Evolutionary conservation across 30 jellyfish, hydroid and myxozoan genomes (phyloP), one percentile per base, ranked within the genome.

Genomic region (Hydra vulgaris): DNA sequence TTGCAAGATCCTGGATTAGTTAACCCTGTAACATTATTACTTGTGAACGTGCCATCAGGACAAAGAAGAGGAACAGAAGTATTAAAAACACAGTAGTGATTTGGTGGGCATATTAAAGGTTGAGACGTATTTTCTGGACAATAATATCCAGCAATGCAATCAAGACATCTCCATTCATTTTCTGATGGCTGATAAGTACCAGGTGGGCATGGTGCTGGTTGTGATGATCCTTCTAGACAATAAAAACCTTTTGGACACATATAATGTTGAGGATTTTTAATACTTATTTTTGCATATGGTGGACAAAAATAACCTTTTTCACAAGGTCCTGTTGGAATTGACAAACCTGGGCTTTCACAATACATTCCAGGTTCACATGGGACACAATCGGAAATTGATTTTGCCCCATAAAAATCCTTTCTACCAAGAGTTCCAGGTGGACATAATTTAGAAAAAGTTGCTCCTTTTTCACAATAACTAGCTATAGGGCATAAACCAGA

Each of bases 1-100:
- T 86, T 79, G 74, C 98, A 91, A 52, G 86, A 88, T 26, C 54
- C 81, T 24, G 95, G 86, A 22, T 88, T 54, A 25, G 85, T 77
- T 76, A 91, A 71, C 0, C 98, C 98, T 40, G 88, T 87, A 70
- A 72, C 87, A 66, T 87, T 87, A 21, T 79, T 87, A 23, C 80
- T 74, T 5, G 95, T 91, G 54, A 76, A 86, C 22, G 98, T 91
- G 17, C 98, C 98, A 76, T 91, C 87, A n/a, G 98, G 98, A 81
- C 98, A 91, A 21, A 21, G 71, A 5, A 19, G 74, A 0, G 98
- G 98, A 16, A 78, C 95, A 7, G 87, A 71, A 25, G 98, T 86
- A 7, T 80, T 81, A 74, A 84, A 84, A 7, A 80, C 84, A 69
- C 98, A 91, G 82, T 67, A 91, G 17, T 80, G 70, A 67, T 86